Evolutionary conservation across 2,888 invertebrate genomes (phyloP), one percentile per base, ranked within the genome.

Genomic region (Tetheella fluctuosa): DNA sequence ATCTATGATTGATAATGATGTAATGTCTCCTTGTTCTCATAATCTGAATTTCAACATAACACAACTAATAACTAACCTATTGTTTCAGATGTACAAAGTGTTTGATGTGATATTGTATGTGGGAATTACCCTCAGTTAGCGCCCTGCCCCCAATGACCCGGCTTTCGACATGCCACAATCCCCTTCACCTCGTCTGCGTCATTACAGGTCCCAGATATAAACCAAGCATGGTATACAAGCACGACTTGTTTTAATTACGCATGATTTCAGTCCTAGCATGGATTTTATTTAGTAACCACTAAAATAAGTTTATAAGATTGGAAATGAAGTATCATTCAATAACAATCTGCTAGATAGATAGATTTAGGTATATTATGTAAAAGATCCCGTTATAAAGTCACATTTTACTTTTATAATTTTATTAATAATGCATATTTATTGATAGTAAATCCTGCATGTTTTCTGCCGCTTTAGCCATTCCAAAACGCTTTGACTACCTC

Each of bases 91-190:
- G 78, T 91, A 85, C 90, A 88, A 89, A 89, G 81, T 91, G 87
- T 89, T 92, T 91, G 91, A 91, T 91, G 91, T 93, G 91, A 90
- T 91, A 90, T 89, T 89, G 81, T 89, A 78, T 89, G 84, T 86
- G 86, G 88, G 83, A 85, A 82, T 71, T 84, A 80, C 79, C 85
- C 84, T 85, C 88, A 88, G 87, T 85, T 90, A 91, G 88, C 86
- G 86, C 84, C 78, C 85, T 84, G 86, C 80, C 83, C 87, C 85
- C 81, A 74, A 95, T 95, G 95, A 94, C 94, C 94, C 93, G 95
- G 95, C 95, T 94, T 95, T 93, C 94, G 94, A 94, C 94, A 95
- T 95, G 95, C 95, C 95, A 89, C 94, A 95, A 92, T 93, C 94
- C 86, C 94, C 94, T 80, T 94, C 94, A 89, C 95, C 95, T 90